Conservation (phyloP, 2,888 invertebrate genomes). For the Loripinus fragilis region DNA sequence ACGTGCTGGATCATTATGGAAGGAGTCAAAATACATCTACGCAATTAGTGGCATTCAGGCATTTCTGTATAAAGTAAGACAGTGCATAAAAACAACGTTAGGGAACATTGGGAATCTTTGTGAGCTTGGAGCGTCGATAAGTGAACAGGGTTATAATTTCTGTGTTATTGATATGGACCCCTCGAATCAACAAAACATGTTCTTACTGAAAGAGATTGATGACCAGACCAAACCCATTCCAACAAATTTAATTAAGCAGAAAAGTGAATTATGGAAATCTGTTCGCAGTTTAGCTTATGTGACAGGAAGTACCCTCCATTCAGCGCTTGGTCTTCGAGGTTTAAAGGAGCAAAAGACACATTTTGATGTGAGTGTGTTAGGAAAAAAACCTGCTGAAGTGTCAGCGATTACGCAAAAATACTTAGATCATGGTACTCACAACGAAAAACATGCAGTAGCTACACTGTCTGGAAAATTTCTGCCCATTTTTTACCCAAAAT, state of each 20-base stretch:
- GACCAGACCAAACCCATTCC: background rate
- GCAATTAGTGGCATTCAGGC: too few species aligned
- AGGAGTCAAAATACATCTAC: background rate
- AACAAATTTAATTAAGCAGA: background rate
- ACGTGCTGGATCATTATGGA: conserved; percentile 30
- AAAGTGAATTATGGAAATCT: background rate
- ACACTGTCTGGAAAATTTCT: conserved; percentile 21
- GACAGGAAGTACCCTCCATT: background rate
- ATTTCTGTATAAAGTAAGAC: too few species aligned
- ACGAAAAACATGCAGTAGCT: conserved; percentile 26
- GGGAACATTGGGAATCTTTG: background rate
- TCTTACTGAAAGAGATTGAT: background rate
- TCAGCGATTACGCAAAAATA: background rate
- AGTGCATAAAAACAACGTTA: too few species aligned
- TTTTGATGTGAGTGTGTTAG: conserved; percentile 3
- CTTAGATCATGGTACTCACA: conserved; percentile 13
- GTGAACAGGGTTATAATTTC: background rate
- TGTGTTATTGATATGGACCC: background rate
- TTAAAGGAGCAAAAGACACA: conserved; percentile 3
- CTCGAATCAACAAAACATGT: background rate
- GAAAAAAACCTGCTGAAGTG: background rate
- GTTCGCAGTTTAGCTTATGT: background rate
- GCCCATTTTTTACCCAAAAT: conserved; percentile 9
- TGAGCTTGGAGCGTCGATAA: background rate
- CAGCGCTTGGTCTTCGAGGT: background rate